Evolutionary conservation across 2,797 vertebrate species (phyloP), one percentile per base, ranked within the genome.

Genomic region (Moxostoma hubbsi): DNA sequence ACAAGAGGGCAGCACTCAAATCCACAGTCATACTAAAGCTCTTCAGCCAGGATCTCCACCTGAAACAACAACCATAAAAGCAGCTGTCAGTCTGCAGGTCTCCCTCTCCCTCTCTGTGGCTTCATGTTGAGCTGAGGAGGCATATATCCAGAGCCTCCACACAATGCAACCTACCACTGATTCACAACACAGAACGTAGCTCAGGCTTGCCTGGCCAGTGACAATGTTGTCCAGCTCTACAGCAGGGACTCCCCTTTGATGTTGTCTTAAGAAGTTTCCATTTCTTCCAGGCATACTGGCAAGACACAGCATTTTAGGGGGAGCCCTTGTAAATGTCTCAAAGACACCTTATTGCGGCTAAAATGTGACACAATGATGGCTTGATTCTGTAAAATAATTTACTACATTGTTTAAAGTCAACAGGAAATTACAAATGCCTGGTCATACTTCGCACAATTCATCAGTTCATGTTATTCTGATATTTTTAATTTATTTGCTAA

Each of bases 181-280:
- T 85, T 91, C 94, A 93, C 93, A 94, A 96, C 95, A 94, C 94
- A 94, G 87, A 93, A 94, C 80, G 93, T 93, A 93, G 93, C 91
- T 92, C 91, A 89, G 85, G 93, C 75, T 62, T 46, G 49, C 57
- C 58, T 54, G 64, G 15, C 58, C 59, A 94, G 94, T 93, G 94
- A 95, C 94, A 92, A 90, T 94, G 91, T 94, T 80, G 82, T 93
- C 92, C 95, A 91, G 94, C 91, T 80, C 87, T 94, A 88, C 93
- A 95, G 95, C 94, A 90, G 93, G 94, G 93, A 91, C 89, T 92
- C 92, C 90, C 88, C 94, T 97, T 96, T 96, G 95, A 96, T 94
- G 93, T 94, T 81, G 75, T 73, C 55, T 64, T 68, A 81, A 88
- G 75, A 83, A 94, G 89, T 94, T 91, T 94, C 92, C 94, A 95